These are phyloP conservation scores for Zenarchopterus dispar DNA, from an alignment of 2,797 vertebrate species.

Conservation along the genomic window DNA sequence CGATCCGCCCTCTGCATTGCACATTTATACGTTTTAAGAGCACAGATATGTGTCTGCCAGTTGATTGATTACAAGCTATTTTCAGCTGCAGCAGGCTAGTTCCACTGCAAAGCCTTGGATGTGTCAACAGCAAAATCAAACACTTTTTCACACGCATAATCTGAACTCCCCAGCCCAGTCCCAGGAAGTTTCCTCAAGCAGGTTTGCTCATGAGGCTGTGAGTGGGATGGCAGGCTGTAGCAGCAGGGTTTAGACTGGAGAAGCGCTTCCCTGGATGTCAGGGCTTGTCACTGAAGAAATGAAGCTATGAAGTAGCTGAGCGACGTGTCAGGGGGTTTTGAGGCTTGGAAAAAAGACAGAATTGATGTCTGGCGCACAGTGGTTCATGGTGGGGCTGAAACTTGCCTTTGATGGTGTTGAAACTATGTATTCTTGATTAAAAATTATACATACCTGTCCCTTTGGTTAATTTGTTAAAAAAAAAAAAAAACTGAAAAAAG, in stretches of 20 bases:
- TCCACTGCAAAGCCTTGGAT: conserved; percentile 67
- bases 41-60: conserved; percentile 80
- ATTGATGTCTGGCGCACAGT: conserved; percentile 6
- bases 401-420: not conserved
- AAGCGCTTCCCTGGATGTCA: conserved; percentile 29
- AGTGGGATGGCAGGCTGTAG: conserved; percentile 14
- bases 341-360: conserved; percentile 11
- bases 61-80: conserved; percentile 80
- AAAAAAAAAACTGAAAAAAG: too few relatives aligned
- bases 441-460: not conserved
- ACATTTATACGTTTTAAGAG: conserved; percentile 80
- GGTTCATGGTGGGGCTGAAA: not conserved
- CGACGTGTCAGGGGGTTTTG: conserved; percentile 24
- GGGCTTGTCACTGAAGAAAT: conserved; percentile 28
- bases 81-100: conserved; percentile 62
- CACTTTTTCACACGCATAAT: conserved; percentile 63
- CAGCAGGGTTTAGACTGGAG: conserved; percentile 13
- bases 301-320: conserved; percentile 28
- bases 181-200: conserved; percentile 22
- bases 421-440: not conserved
- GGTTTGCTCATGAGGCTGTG: conserved; percentile 13
- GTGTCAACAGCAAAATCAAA: conserved; percentile 73
- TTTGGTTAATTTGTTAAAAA: too few relatives aligned
- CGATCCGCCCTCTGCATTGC: conserved; percentile 71
- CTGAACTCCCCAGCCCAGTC: conserved; percentile 40